Base-by-base conservation (phyloP, 1,140 invertebrate genomes). In the Mactra quadrangularis region DNA sequence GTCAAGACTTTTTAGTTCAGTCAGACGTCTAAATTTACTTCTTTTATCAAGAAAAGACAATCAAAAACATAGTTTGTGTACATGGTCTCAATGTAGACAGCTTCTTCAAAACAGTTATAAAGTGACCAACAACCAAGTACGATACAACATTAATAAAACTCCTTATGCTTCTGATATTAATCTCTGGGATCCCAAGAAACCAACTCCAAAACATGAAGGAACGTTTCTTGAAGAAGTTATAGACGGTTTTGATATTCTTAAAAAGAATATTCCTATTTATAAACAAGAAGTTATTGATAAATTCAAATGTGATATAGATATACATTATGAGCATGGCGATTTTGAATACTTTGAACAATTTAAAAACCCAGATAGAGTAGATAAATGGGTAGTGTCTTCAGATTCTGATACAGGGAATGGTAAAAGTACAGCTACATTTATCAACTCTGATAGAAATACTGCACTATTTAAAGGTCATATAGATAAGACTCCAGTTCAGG, bases 121-220 rank as follows among this genome's bases (percentile, higher is more conserved):
- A n/a, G n/a, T n/a, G n/a, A n/a, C n/a, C n/a, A n/a, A n/a, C n/a
- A n/a, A n/a, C n/a, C n/a, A n/a, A n/a, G n/a, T n/a, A n/a, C n/a
- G n/a, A n/a, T n/a, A 41, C 15, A 7, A 41, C 38, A 41, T 41
- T 7, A 41, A 41, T 7, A 41, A 15, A 41, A 15, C 38, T 41
- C 38, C 38, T 7, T 41, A 41, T 41, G 38, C 1, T 1, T 68
- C 64, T 6, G 25, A 45, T n/a, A 68, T 68, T 41, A 27, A 27
- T 98, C 96, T 72, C 97, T 95, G 25, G 99, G 93, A 84, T 99
- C 95, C 41, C 99, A 94, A 60, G 98, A 99, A 38, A 97, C 97
- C 92, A 96, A 96, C 92, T 98, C 98, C 45, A 98, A 98, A 98
- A 99, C 99, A 53, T 4, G 53, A 83, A 57, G 29, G 57, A 85